Evolutionary conservation across 1,140 invertebrate genomes (phyloP).

Genomic region (Leptopilina boulardi): DNA sequence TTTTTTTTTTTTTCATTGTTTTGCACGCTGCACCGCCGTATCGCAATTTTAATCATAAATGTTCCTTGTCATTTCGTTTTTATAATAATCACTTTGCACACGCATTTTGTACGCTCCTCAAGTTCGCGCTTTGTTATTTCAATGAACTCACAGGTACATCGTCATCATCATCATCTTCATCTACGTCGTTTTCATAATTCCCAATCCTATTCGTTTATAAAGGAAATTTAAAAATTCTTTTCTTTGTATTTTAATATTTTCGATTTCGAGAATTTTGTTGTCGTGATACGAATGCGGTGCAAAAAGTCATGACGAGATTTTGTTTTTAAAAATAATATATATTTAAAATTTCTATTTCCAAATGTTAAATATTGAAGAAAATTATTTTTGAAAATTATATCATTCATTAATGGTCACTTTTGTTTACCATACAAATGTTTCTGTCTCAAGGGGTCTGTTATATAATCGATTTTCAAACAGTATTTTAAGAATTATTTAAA

Average conservation of each 20-base stretch:
- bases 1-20: slow-evolving; percentile 65
- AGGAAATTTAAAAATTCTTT: background rate
- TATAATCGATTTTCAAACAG: too few species aligned
- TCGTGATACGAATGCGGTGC: too few species aligned
- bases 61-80: slow-evolving; percentile 73
- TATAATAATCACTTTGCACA: slow-evolving; percentile 58
- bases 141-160: slow-evolving; percentile 22
- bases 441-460: too few species aligned
- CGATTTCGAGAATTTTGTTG: too few species aligned
- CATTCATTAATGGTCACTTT: too few species aligned
- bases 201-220: background rate
- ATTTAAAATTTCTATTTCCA: too few species aligned
- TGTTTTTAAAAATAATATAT: too few species aligned
- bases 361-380: too few species aligned
- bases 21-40: slow-evolving; percentile 75
- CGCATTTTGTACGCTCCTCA: slow-evolving; percentile 65
- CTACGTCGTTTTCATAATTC: background rate
- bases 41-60: slow-evolving; percentile 74
- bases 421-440: too few species aligned
- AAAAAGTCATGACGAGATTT: too few species aligned
- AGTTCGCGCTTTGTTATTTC: slow-evolving; percentile 63
- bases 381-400: too few species aligned
- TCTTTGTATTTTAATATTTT: background rate
- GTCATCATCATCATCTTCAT: background rate
- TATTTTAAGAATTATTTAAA: too few species aligned